Evolutionary conservation across 2,797 vertebrate genomes (phyloP).

Genomic region (Clangula hyemalis): DNA sequence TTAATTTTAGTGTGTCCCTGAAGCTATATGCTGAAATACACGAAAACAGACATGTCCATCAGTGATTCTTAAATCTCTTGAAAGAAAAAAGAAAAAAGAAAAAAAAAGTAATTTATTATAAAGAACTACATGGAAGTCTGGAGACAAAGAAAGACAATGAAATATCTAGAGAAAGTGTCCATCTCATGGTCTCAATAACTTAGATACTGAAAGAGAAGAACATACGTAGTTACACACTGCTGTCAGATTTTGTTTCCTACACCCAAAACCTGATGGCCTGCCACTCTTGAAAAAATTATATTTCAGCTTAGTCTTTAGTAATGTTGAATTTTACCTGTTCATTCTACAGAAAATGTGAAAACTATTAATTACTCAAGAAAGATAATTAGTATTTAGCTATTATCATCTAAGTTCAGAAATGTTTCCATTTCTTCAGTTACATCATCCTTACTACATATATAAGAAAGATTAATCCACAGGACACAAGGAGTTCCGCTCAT

Average conservation of each 20-base stretch:
- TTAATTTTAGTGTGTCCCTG: background rate
- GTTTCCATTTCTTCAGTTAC: background rate
- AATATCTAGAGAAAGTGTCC: background rate
- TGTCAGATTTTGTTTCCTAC: background rate
- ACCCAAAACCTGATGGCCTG: background rate
- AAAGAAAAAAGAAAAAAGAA: background rate
- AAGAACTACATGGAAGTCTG: background rate
- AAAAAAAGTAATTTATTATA: background rate
- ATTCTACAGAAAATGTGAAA: background rate
- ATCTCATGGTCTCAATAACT: background rate
- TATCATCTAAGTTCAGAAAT: background rate
- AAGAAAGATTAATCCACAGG: background rate
- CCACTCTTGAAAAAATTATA: background rate
- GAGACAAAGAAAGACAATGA: background rate
- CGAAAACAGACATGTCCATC: rapidly evolving
- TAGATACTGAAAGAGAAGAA: background rate
- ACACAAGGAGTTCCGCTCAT: background rate
- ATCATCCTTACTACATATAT: background rate
- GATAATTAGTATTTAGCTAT: background rate
- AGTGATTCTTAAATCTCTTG: background rate
- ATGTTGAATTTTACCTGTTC: background rate
- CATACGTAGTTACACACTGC: background rate
- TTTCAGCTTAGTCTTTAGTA: background rate
- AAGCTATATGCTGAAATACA: background rate
- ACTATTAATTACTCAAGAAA: background rate